Evolutionary conservation across 2,888 invertebrate species (phyloP).

Genomic region (Acronicta psi): DNA sequence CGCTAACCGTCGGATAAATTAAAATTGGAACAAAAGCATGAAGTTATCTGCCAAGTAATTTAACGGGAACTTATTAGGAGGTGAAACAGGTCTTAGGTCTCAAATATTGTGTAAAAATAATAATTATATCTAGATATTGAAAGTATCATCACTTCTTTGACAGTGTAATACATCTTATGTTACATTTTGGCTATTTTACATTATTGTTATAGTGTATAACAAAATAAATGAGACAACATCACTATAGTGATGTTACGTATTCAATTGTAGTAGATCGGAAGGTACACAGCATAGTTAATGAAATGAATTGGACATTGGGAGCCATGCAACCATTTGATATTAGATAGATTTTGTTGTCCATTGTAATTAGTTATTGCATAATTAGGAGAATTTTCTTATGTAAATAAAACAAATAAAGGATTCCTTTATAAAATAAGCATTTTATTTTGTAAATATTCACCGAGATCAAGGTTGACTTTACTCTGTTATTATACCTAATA

Average conservation of each 20-base stretch:
- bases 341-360: constrained; percentile 85
- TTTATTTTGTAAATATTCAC: constrained; percentile 64
- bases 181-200: constrained; percentile 40
- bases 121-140: constrained; percentile 18
- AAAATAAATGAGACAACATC: constrained; percentile 47
- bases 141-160: constrained; percentile 34
- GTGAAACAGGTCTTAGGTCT: too few species aligned
- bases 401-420: constrained; percentile 87
- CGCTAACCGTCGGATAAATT: too few species aligned
- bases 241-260: constrained; percentile 47
- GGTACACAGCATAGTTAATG: constrained; percentile 45
- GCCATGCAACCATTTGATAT: constrained; percentile 80
- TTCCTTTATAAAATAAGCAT: constrained; percentile 75
- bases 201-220: constrained; percentile 42
- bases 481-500: constrained; percentile 26
- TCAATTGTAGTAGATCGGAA: constrained; percentile 40
- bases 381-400: constrained; percentile 88
- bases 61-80: too few species aligned
- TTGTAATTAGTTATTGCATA: constrained; percentile 85
- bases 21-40: too few species aligned
- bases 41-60: too few species aligned
- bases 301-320: constrained; percentile 59
- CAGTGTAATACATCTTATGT: constrained; percentile 36
- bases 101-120: constrained; percentile 11
- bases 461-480: constrained; percentile 34